Conservation (phyloP, 2,797 vertebrate genomes). For the Acridotheres tristis region DNA sequence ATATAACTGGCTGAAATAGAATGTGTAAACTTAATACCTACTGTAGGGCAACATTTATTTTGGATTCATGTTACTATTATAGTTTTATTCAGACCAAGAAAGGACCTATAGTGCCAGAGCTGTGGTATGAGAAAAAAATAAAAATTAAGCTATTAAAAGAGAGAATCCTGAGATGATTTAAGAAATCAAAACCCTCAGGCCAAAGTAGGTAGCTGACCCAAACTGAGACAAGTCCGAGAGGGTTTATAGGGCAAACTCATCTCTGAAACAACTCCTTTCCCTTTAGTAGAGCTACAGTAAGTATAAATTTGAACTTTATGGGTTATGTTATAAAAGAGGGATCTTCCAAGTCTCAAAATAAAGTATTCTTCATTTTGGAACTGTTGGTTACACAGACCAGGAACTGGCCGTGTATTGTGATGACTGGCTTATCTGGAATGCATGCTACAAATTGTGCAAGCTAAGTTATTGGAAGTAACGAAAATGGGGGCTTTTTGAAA, state of each 20-base stretch:
- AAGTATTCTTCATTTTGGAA: neutral
- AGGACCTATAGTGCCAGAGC: neutral
- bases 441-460: neutral
- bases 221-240: neutral
- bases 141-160: neutral
- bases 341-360: neutral
- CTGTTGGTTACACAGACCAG: neutral
- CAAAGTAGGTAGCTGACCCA: neutral
- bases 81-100: neutral
- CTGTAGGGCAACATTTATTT: conserved; percentile 21
- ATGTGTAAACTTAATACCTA: conserved; percentile 3
- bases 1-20: conserved; percentile 12
- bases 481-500: neutral
- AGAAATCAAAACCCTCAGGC: neutral
- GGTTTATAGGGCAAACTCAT: neutral
- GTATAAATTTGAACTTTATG: neutral
- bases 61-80: neutral
- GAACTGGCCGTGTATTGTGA: neutral
- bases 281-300: neutral
- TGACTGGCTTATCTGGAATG: neutral
- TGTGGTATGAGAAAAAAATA: neutral
- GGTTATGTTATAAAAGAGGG: neutral
- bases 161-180: neutral
- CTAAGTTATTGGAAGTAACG: neutral
- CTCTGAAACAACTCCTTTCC: neutral